Evolutionary conservation across 2,888 invertebrate genomes (phyloP), one percentile per base, ranked within the genome.

Genomic region (Malachius bipustulatus): DNA sequence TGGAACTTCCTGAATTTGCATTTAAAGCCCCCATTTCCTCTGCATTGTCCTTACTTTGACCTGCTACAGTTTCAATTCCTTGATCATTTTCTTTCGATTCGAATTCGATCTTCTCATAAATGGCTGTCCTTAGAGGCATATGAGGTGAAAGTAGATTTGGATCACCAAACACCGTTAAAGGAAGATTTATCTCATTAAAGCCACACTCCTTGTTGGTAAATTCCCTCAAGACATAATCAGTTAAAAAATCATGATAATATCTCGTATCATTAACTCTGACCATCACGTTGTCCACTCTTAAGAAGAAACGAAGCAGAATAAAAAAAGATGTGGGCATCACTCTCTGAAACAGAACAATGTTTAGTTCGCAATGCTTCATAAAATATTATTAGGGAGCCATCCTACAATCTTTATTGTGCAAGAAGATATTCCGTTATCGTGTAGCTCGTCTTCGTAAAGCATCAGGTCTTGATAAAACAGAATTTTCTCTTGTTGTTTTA

Each of bases 391-490:
- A 30, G 13, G n/a, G 14, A 30, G 3, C n/a, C n/a, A 19, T 69
- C 77, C 76, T 69, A 93, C 93, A 67, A 98, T 85, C 78, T 96
- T 93, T 1, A 91, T 88, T 43, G 81, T 82, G 49, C 82, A 73
- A 34, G 83, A 78, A 2, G 97, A 88, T 36, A 88, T 81, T 10
- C 98, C 98, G 69, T 98, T 89, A 64, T 98, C 98, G 57, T 96
- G 96, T 30, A 98, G 65, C 62, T 98, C 98, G 68, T 99, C 98
- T 66, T 99, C 98, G 67, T 85, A 99, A 24, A 98, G 65, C 37
- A 87, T 82, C 16, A 97, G 65, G 59, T 97, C 93, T 48, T 89
- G 82, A 62, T 89, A 97, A 60, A 96, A 97, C 3, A 89, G 61
- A 36, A 99, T 98, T 56, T 82, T 80, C 49, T 98, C 96, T 49